Percentiles rank a stretch among this genome's conserved stretches.
Conservation (phyloP, 2,888 invertebrate genomes). For the Auanema freiburgensis region DNA sequence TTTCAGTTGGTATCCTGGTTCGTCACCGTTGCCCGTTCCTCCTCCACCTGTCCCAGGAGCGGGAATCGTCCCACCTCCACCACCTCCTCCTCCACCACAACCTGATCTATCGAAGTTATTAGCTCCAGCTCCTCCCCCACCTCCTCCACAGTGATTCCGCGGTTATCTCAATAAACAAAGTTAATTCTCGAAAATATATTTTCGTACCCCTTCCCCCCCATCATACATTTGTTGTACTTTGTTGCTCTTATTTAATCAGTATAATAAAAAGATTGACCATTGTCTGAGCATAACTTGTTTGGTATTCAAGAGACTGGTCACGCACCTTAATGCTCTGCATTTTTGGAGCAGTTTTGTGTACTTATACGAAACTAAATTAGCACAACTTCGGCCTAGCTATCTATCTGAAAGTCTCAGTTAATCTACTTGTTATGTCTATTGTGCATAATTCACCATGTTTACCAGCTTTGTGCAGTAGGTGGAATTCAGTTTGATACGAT, state of each 20-base stretch:
- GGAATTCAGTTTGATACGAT: too few relatives aligned
- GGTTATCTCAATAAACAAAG: background rate
- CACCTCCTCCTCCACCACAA: constrained; percentile 46
- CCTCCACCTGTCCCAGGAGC: constrained; percentile 37
- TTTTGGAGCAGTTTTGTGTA: too few relatives aligned
- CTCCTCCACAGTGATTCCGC: constrained; percentile 22
- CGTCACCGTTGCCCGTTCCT: constrained; percentile 47
- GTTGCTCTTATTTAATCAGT: background rate
- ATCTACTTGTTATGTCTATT: too few relatives aligned
- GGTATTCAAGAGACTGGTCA: too few relatives aligned
- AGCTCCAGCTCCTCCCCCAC: constrained; percentile 32
- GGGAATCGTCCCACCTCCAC: constrained; percentile 39
- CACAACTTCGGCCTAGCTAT: too few relatives aligned
- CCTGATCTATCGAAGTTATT: constrained; percentile 32
- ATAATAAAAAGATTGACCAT: too few relatives aligned
- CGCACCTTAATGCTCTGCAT: too few relatives aligned
- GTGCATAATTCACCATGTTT: too few relatives aligned
- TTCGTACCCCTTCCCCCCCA: background rate
- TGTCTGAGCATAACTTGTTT: too few relatives aligned
- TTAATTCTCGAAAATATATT: constrained; percentile 3
- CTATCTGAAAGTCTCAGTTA: too few relatives aligned
- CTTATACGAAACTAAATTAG: too few relatives aligned
- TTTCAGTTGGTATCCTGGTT: constrained; percentile 32
- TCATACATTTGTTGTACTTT: background rate
- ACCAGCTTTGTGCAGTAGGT: too few relatives aligned